These are phyloP conservation scores for Heloderma charlesbogerti DNA, from an alignment of 2,113 vertebrate genomes.

Conservation along the genomic window DNA sequence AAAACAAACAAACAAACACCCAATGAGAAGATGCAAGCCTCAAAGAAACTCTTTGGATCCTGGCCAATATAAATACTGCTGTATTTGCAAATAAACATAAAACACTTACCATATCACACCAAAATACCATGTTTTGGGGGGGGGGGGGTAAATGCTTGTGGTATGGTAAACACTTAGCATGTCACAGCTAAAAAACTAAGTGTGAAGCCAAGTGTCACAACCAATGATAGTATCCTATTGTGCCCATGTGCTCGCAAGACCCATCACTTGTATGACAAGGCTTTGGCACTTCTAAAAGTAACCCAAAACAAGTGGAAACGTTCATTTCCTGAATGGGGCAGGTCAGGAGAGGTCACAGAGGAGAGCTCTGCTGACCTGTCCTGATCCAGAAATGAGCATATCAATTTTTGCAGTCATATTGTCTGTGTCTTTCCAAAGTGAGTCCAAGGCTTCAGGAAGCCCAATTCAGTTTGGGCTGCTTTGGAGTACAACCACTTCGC, in stretches of 20 bases:
- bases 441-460: no score
- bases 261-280: no score
- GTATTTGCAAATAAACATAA: not conserved
- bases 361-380: no score
- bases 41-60: not conserved
- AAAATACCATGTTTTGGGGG: not conserved
- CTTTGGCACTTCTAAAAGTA: no score
- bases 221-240: no score
- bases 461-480: not conserved
- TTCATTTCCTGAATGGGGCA: no score
- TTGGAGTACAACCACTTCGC: not conserved
- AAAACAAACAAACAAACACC: no score
- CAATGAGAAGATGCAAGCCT: not conserved
- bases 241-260: no score
- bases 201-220: no score
- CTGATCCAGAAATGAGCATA: not conserved
- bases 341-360: no score
- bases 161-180: not conserved
- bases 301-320: no score
- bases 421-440: not conserved
- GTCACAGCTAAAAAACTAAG: not conserved
- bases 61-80: not conserved
- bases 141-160: no score
- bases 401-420: not conserved
- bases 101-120: not conserved